phyloP scores from a whole-genome alignment of 2,888 invertebrate species.

The Drosophila recens region DNA sequence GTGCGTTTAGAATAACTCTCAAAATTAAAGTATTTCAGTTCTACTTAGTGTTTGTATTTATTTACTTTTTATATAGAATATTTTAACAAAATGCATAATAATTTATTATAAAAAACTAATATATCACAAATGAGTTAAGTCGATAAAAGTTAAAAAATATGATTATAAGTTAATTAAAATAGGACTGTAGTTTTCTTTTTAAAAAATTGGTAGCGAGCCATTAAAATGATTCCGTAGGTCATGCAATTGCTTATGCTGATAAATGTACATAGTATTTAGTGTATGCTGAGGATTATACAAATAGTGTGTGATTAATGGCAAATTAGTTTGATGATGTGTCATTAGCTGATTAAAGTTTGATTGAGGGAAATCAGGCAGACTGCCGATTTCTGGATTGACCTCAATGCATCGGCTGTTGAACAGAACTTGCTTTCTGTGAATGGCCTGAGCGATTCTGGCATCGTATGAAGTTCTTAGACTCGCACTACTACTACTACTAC shows the following conservation, averaged over 20 bases:
- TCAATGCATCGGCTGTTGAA: slow-evolving; percentile 27
- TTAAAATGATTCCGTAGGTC: slow-evolving; percentile 36
- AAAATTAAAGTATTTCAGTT: background rate
- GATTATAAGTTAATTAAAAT: background rate
- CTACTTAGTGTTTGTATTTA: slow-evolving; percentile 18
- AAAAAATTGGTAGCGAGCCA: slow-evolving; percentile 54
- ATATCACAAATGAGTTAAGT: slow-evolving; percentile 39
- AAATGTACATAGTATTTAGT: slow-evolving; percentile 39
- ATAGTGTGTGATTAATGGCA: slow-evolving; percentile 43
- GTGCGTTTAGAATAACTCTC: background rate
- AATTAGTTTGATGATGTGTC: slow-evolving; percentile 46
- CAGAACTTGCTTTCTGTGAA: slow-evolving; percentile 21
- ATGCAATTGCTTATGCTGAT: slow-evolving; percentile 50
- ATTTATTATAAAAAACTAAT: slow-evolving; percentile 28
- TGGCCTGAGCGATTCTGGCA: slow-evolving; percentile 7
- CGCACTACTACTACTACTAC: background rate
- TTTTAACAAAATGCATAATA: slow-evolving; percentile 31
- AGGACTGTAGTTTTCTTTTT: slow-evolving; percentile 4
- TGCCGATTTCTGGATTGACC: slow-evolving; percentile 16
- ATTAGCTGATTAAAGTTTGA: slow-evolving; percentile 52
- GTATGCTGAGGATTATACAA: slow-evolving; percentile 48
- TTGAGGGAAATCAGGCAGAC: slow-evolving; percentile 6
- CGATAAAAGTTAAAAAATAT: background rate
- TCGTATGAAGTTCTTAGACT: slow-evolving; percentile 3
- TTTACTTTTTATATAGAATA: slow-evolving; percentile 9